Base-by-base conservation (phyloP, 1,140 invertebrate species). In the Drosophila jambulina region DNA sequence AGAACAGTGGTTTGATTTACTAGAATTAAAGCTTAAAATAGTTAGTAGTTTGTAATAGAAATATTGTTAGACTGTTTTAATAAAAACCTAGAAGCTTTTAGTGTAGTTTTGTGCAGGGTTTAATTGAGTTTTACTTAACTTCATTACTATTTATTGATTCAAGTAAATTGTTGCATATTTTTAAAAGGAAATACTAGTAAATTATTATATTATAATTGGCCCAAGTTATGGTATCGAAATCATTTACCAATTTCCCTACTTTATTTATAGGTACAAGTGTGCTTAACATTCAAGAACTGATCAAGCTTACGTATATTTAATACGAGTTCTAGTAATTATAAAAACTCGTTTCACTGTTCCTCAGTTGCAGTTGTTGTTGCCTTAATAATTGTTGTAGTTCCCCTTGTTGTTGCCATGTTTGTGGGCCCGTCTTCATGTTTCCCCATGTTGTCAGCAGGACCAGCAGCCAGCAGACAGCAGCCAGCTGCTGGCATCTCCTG, bases 341-440 rank as follows among this genome's bases (percentile, higher is more conserved):
- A 54, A 15, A 54, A 3, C 32, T 36, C 1, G 32, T 10, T 36
- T 17, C 51, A 36, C 51, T 54, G 51, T 54, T 6, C 4, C 2
- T 3, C 4, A 4, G 0, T 9, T 38, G 34, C 25, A 46, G 2
- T 34, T 74, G 29, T 58, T 64, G 59, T 45, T 80, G 46, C 51
- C 7, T 54, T 54, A 6, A 17, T 54, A 54, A 27, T 61, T 64
- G 63, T 49, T 80, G 46, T 58, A 59, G 32, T 38, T 64, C 40
- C 23, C 56, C 29, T 59, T 60, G 82, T 43, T 80, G 77, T 80
- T 80, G 79, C 46, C 38, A 54, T 79, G 68, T 82, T 82, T 69
- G 80, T 76, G 81, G 81, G 81, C 81, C 80, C 72, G 71, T 80
- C 81, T 83, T 72, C 81, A 84, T 83, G 80, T 74, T 82, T 68